Conservation (phyloP, 2,888 invertebrate species). For the Mesorhabditis belari region DNA sequence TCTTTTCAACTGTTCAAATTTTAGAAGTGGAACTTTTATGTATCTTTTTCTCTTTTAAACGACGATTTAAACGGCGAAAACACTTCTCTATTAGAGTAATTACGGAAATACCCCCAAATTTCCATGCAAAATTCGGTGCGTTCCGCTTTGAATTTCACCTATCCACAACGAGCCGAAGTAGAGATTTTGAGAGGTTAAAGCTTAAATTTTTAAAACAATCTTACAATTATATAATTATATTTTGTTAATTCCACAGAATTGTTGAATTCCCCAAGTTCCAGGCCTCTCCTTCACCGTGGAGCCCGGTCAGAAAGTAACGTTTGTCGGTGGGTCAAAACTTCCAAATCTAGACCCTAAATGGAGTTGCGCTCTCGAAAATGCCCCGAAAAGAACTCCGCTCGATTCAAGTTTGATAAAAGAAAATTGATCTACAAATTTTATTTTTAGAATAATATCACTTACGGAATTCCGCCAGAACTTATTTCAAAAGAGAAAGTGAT, state of each 20-base stretch:
- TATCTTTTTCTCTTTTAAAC: too few species aligned
- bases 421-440: background rate
- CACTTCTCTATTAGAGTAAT: too few species aligned
- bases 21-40: too few species aligned
- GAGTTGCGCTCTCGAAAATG: background rate
- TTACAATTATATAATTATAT: too few species aligned
- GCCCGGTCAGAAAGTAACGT: constrained; percentile 24
- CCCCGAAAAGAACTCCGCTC: background rate
- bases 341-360: background rate
- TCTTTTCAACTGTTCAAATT: too few species aligned
- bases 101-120: too few species aligned
- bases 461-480: constrained; percentile 40
- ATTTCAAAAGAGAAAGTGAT: constrained; percentile 14
- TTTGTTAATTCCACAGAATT: background rate
- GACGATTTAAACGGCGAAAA: too few species aligned
- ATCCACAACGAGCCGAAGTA: background rate
- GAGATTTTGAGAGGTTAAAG: background rate
- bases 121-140: too few species aligned
- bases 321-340: constrained; percentile 22
- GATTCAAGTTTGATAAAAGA: background rate
- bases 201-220: background rate
- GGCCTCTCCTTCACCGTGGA: constrained; percentile 11
- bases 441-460: constrained; percentile 51
- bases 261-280: background rate
- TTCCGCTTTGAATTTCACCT: background rate